A percentile compares a stretch with the other conserved stretches of the same genome.
phyloP scores from a whole-genome alignment of 2,888 invertebrate species.

The Malthinus seriepunctatus region DNA sequence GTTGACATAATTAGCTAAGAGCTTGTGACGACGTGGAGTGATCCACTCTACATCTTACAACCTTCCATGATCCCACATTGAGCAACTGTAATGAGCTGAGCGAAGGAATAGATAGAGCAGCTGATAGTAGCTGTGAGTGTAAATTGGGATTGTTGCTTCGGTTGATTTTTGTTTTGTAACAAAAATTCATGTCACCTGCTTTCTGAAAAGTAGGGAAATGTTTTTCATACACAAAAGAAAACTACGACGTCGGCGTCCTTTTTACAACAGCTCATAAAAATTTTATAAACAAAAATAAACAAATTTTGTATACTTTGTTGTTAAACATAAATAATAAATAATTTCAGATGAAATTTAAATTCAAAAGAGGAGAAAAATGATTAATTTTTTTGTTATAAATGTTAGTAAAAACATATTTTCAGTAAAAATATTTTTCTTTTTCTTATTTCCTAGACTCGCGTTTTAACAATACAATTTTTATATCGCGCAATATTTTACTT shows the following conservation, averaged over 20 bases:
- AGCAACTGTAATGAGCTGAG: too few relatives aligned
- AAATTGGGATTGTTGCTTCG: conserved; percentile 18
- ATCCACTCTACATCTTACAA: too few relatives aligned
- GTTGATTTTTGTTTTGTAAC: conserved; percentile 26
- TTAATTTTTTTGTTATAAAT: background rate
- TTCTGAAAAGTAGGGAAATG: conserved; percentile 16
- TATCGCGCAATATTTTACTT: background rate
- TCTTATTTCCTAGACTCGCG: background rate
- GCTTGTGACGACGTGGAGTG: too few relatives aligned
- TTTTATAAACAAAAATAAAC: background rate
- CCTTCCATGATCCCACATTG: too few relatives aligned
- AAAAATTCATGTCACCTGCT: conserved; percentile 25
- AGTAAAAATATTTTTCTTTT: background rate
- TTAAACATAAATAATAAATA: background rate
- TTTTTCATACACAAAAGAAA: conserved; percentile 19
- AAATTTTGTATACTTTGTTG: background rate
- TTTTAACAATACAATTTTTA: background rate
- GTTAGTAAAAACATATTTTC: background rate
- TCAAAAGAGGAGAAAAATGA: too few relatives aligned
- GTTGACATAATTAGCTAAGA: too few relatives aligned
- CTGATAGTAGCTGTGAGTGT: too few relatives aligned
- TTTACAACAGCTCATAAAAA: conserved; percentile 1
- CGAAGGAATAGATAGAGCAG: too few relatives aligned
- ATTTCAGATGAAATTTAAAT: too few relatives aligned
- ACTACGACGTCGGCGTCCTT: conserved; percentile 8